Evolutionary conservation across 2,797 vertebrate genomes (phyloP).

Genomic region (Anguilla marmorata): DNA sequence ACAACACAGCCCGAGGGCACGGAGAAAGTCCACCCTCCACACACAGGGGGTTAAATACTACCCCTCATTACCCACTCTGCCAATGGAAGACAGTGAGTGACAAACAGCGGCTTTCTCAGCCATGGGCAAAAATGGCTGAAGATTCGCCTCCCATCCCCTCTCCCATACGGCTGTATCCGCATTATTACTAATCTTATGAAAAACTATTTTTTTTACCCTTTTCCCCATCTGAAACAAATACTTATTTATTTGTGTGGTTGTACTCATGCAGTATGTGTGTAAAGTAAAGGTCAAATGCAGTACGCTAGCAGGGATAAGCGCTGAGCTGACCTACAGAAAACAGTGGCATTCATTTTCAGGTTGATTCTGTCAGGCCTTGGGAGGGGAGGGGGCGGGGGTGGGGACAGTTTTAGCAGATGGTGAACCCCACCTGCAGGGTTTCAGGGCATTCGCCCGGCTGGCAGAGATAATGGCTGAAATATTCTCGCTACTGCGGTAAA

Average conservation of each 20-base stretch:
- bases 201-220: neutral
- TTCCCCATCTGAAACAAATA: neutral
- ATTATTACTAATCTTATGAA: neutral
- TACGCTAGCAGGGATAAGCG: neutral
- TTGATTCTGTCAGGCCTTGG: neutral
- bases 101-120: neutral
- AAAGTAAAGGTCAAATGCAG: neutral
- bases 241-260: neutral
- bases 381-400: no score
- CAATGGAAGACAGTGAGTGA: neutral
- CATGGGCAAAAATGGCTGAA: no score
- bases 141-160: neutral
- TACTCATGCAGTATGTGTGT: neutral
- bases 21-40: neutral
- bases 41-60: neutral
- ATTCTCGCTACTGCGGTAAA: neutral
- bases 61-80: neutral
- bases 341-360: slow-evolving; percentile 1
- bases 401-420: neutral
- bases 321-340: neutral
- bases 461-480: neutral
- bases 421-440: neutral
- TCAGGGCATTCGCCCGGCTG: neutral
- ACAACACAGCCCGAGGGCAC: neutral
- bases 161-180: neutral